These are phyloP conservation scores for Actinemys pallida DNA, from an alignment of 2,113 vertebrate genomes.

Conservation along the genomic window DNA sequence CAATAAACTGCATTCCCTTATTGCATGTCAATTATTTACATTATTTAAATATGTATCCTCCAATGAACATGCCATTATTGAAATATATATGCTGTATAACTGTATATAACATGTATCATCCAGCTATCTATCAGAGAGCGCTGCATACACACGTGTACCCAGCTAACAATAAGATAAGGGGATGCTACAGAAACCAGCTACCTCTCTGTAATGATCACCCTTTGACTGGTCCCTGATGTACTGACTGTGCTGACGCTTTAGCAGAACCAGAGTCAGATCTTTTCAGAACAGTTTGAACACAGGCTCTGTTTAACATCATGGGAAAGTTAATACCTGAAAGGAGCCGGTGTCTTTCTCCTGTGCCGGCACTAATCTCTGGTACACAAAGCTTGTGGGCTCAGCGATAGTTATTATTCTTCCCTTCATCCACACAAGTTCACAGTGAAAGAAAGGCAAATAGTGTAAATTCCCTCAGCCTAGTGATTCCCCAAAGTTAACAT, in stretches of 20 bases:
- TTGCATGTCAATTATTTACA: conserved; percentile 69
- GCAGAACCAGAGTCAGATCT: not conserved
- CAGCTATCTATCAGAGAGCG: not conserved
- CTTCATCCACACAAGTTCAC: not conserved
- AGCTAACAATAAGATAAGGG: not conserved
- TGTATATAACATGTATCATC: not conserved
- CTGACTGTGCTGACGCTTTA: not conserved
- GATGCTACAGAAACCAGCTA: rapidly evolving
- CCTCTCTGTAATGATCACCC: not conserved
- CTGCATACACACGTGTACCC: rapidly evolving
- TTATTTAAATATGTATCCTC: conserved; percentile 59
- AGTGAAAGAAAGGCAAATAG: conserved; percentile 38
- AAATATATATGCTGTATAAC: not conserved
- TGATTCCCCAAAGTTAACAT: not conserved
- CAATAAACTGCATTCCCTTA: conserved; percentile 51
- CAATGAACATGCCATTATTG: conserved; percentile 18
- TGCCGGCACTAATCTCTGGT: not conserved
- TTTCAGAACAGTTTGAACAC: conserved; percentile 22
- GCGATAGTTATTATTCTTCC: conserved; percentile 6
- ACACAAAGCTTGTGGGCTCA: not conserved
- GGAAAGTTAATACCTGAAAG: conserved; percentile 44
- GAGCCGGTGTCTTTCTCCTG: not conserved
- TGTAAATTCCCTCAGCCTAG: conserved; percentile 36
- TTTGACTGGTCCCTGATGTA: not conserved
- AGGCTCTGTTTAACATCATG: rapidly evolving